Conservation (phyloP, 2,797 vertebrate species). For the Pangasius larnaudii region DNA sequence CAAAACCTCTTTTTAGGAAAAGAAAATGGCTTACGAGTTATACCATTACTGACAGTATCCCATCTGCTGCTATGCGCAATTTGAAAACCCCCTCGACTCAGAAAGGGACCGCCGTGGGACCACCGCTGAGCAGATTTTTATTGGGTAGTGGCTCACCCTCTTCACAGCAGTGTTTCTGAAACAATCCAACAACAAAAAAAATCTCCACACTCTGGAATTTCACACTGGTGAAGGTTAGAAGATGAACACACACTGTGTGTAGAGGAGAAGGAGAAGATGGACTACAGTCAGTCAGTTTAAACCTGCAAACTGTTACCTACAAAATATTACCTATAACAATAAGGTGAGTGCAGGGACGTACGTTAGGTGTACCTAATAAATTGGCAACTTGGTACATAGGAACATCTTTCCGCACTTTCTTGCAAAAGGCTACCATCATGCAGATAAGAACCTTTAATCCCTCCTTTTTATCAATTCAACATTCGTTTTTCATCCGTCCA, state of each 20-base stretch:
- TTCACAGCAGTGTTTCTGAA: background rate
- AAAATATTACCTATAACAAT: background rate
- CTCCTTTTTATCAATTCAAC: slow-evolving; percentile 8
- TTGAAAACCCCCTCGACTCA: background rate
- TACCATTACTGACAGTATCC: slow-evolving; percentile 4
- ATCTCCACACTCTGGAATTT: background rate
- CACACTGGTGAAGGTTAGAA: background rate
- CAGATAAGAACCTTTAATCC: slow-evolving; percentile 11
- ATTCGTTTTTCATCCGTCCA: background rate
- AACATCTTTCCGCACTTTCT: background rate
- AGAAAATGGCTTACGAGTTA: background rate
- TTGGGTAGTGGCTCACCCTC: background rate
- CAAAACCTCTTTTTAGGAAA: no score
- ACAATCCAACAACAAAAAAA: background rate
- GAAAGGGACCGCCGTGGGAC: background rate
- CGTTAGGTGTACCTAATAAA: background rate
- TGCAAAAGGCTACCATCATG: background rate
- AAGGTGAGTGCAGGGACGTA: background rate
- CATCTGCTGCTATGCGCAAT: background rate
- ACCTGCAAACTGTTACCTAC: background rate
- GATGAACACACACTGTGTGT: background rate
- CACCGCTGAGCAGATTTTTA: background rate
- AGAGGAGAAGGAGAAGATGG: background rate
- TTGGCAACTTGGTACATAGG: background rate
- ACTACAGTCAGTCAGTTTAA: background rate